phyloP scores from a whole-genome alignment of 30 jellyfish, hydroid and myxozoan genomes.

The Rhopilema esculentum region DNA sequence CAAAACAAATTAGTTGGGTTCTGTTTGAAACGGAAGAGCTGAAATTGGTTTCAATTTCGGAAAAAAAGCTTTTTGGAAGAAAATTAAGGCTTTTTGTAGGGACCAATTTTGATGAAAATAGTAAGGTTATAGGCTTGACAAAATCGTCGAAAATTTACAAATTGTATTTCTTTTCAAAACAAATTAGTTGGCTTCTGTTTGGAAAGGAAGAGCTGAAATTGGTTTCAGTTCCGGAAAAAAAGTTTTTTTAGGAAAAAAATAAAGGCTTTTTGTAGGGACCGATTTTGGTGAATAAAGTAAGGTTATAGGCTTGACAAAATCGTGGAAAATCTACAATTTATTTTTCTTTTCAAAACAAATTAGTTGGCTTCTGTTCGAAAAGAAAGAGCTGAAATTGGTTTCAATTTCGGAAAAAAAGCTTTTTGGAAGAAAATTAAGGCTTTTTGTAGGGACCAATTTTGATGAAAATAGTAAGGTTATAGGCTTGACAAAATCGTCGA shows the following conservation, averaged over 20 bases:
- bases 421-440: too few relatives aligned
- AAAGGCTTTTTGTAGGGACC: not conserved
- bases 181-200: not conserved
- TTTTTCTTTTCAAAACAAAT: not conserved
- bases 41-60: too few relatives aligned
- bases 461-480: too few relatives aligned
- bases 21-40: not conserved
- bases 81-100: not conserved
- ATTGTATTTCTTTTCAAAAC: not conserved
- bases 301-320: not conserved
- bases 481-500: too few relatives aligned
- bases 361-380: too few relatives aligned
- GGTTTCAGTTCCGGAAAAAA: too few relatives aligned
- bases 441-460: too few relatives aligned
- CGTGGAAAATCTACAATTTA: not conserved
- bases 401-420: too few relatives aligned
- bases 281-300: not conserved
- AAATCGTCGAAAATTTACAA: not conserved
- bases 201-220: not conserved
- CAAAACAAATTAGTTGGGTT: not conserved
- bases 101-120: not conserved
- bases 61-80: too few relatives aligned
- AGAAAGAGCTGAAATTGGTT: too few relatives aligned
- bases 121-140: not conserved
- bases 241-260: not conserved